Evolutionary conservation across 2,888 invertebrate species (phyloP).

Genomic region (Drosophila maculinotata): DNA sequence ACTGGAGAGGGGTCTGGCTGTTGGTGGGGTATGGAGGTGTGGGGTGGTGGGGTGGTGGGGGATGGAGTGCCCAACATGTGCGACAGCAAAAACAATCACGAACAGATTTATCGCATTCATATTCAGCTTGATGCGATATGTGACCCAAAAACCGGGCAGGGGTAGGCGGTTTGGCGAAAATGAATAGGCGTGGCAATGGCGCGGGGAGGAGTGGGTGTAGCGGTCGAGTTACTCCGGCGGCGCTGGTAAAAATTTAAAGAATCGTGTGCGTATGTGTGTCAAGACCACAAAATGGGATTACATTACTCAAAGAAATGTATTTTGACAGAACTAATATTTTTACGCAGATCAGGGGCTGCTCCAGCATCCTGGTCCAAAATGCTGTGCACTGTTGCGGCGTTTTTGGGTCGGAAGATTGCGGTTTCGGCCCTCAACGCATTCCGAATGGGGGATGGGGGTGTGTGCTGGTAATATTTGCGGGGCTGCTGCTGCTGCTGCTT

Average conservation of each 20-base stretch:
- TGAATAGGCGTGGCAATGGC: slow-evolving; percentile 37
- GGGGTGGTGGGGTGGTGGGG: background rate
- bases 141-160: slow-evolving; percentile 48
- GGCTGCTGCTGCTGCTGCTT: too few relatives aligned
- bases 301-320: slow-evolving; percentile 84
- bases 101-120: slow-evolving; percentile 84
- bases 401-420: slow-evolving; percentile 33
- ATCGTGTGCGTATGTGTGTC: slow-evolving; percentile 65
- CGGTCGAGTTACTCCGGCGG: slow-evolving; percentile 48
- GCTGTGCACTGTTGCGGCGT: slow-evolving; percentile 6
- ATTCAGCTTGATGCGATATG: slow-evolving; percentile 78
- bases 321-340: slow-evolving; percentile 84
- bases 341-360: slow-evolving; percentile 68
- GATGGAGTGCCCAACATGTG: slow-evolving; percentile 45
- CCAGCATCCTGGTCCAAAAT: background rate
- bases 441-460: background rate
- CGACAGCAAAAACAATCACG: slow-evolving; percentile 82
- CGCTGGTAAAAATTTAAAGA: slow-evolving; percentile 41
- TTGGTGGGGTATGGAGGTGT: background rate
- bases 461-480: background rate
- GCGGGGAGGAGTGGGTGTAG: background rate
- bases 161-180: slow-evolving; percentile 33
- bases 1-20: background rate
- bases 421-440: slow-evolving; percentile 26
- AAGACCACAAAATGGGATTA: slow-evolving; percentile 83